phyloP scores from a whole-genome alignment of 2,888 invertebrate genomes.

The Anthophora plumipes region DNA sequence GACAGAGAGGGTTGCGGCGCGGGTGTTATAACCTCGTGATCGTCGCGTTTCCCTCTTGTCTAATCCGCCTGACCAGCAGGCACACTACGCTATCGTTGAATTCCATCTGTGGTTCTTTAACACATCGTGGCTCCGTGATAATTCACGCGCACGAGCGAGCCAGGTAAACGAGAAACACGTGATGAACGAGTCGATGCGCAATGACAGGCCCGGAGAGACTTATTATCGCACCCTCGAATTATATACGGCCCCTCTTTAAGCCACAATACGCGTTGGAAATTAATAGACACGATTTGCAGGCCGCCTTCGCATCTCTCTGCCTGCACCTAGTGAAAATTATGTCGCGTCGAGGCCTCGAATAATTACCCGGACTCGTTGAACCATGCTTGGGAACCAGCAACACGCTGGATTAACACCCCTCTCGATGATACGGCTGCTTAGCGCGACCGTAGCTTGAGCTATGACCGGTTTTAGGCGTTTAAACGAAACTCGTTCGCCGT shows the following conservation, averaged over 20 bases:
- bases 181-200: constrained; percentile 59
- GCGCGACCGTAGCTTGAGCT: constrained; percentile 12
- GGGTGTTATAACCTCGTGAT: constrained; percentile 15
- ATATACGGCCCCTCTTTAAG: constrained; percentile 33
- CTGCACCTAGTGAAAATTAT: constrained; percentile 30
- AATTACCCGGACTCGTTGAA: constrained; percentile 6
- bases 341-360: constrained; percentile 34
- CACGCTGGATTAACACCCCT: constrained; percentile 18
- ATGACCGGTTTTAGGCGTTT: constrained; percentile 36
- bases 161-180: constrained; percentile 46
- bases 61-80: constrained; percentile 41
- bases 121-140: constrained; percentile 50
- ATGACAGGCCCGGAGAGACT: constrained; percentile 51
- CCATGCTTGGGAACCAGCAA: constrained; percentile 4
- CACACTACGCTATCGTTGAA: constrained; percentile 55
- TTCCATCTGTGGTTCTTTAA: constrained; percentile 66
- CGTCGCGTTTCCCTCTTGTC: constrained; percentile 37
- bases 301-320: constrained; percentile 2
- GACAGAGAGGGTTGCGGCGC: constrained; percentile 4
- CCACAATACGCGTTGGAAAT: constrained; percentile 37
- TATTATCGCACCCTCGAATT: constrained; percentile 57
- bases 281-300: constrained; percentile 53
- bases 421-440: constrained; percentile 21
- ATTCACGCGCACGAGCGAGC: constrained; percentile 53
- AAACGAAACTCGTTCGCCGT: constrained; percentile 36